A percentile compares a stretch with the other conserved stretches of the same genome.
phyloP scores from a whole-genome alignment of 2,797 vertebrate genomes.

The Leptatherina wallacei region DNA sequence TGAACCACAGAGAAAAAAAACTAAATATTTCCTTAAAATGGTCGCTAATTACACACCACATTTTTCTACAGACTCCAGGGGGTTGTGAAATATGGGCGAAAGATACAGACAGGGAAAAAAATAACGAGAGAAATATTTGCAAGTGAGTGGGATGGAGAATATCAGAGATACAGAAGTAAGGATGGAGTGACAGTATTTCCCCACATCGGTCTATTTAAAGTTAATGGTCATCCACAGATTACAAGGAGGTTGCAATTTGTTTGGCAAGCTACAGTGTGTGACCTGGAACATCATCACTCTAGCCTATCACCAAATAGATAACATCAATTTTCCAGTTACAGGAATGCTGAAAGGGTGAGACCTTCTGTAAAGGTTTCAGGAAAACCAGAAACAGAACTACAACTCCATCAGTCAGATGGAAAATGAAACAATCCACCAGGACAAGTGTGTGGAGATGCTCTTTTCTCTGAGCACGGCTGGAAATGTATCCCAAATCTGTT shows the following conservation, averaged over 20 bases:
- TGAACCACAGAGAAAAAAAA: conserved; percentile 35
- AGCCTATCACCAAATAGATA: conserved; percentile 6
- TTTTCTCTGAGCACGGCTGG: conserved; percentile 3
- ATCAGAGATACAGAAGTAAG: conserved; percentile 15
- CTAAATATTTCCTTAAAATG: conserved; percentile 43
- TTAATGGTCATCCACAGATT: conserved; percentile 29
- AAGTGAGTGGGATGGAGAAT: not conserved
- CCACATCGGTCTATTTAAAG: conserved; percentile 22
- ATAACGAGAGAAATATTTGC: not conserved
- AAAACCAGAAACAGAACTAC: conserved; percentile 8
- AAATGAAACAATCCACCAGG: conserved; percentile 17
- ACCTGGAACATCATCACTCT: conserved; percentile 19
- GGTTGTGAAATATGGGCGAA: conserved; percentile 56
- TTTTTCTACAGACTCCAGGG: conserved; percentile 56
- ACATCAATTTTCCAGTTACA: conserved; percentile 9
- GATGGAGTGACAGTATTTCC: conserved; percentile 50
- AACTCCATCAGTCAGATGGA: conserved; percentile 7
- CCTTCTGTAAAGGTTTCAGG: conserved; percentile 1
- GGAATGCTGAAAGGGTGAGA: not conserved
- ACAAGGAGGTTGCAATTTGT: conserved; percentile 19
- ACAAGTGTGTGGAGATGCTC: not conserved
- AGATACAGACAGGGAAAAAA: conserved; percentile 20
- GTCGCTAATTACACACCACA: conserved; percentile 58
- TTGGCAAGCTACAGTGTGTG: not conserved
- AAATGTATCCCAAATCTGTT: not conserved